Conservation (phyloP, 2,888 invertebrate species). For the Cantharis flavilabris region DNA sequence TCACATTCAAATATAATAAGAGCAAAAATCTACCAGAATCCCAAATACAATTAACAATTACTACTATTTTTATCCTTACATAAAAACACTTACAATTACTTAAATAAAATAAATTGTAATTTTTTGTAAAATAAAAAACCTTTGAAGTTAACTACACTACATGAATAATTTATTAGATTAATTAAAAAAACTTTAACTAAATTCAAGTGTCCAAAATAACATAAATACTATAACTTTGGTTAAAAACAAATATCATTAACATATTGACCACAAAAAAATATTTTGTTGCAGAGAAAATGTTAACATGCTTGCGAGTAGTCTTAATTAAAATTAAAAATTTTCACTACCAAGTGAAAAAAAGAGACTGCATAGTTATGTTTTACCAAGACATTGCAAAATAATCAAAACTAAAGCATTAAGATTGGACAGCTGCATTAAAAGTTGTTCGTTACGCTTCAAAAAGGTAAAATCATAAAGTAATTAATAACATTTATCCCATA, state of each 20-base stretch:
- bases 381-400: not conserved
- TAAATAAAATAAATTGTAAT: not conserved
- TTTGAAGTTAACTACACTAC: not conserved
- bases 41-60: not conserved
- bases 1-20: conserved; percentile 14
- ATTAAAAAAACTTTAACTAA: not conserved
- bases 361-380: not conserved
- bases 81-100: not conserved
- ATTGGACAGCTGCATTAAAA: not conserved
- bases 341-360: not conserved
- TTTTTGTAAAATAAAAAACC: not conserved
- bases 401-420: not conserved
- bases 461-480: not conserved
- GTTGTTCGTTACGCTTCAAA: too few species aligned
- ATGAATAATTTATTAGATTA: not conserved
- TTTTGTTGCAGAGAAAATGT: not conserved
- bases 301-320: not conserved
- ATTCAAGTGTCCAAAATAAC: not conserved
- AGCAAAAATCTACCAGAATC: conserved; percentile 12
- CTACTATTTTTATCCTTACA: not conserved
- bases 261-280: not conserved
- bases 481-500: not conserved
- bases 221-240: not conserved
- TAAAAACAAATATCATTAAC: not conserved
- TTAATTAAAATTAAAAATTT: not conserved